A percentile compares a stretch with the other conserved stretches of the same genome.
Conservation (phyloP, 1,140 invertebrate species). For the Leguminivora glycinivorella region DNA sequence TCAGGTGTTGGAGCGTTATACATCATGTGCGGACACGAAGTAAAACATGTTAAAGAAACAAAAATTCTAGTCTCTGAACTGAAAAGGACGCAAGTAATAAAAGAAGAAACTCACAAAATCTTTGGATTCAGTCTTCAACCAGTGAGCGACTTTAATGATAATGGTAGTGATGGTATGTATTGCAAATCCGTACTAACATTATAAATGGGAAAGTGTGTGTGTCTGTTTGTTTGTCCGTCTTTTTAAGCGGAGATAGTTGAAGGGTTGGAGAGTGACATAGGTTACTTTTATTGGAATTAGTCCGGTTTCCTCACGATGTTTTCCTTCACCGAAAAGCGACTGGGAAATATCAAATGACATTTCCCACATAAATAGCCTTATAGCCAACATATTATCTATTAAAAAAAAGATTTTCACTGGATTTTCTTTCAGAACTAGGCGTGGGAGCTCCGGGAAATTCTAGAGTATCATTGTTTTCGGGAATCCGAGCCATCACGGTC, state of each 20-base stretch:
- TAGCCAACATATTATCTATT: too few relatives aligned
- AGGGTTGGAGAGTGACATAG: too few relatives aligned
- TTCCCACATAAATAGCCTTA: too few relatives aligned
- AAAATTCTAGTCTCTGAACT: constrained; percentile 39
- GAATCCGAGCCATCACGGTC: constrained; percentile 42
- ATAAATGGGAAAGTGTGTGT: too few relatives aligned
- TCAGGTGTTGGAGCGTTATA: constrained; percentile 49
- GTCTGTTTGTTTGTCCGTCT: too few relatives aligned
- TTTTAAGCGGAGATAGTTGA: too few relatives aligned
- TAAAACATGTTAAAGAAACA: constrained; percentile 28
- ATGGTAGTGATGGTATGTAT: constrained; percentile 49
- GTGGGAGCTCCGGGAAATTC: constrained; percentile 41
- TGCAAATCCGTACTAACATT: too few relatives aligned
- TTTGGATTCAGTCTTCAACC: constrained; percentile 56
- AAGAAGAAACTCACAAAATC: constrained; percentile 27
- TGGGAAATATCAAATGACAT: too few relatives aligned
- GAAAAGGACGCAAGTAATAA: constrained; percentile 44
- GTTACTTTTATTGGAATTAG: too few relatives aligned
- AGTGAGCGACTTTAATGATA: constrained; percentile 41
- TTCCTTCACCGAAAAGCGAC: too few relatives aligned
- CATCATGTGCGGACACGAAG: constrained; percentile 49
- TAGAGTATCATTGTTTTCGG: constrained; percentile 41
- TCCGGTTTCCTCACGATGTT: too few relatives aligned
- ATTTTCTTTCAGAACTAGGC: constrained; percentile 52
- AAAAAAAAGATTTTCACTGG: too few relatives aligned